A percentile compares a stretch with the other conserved stretches of the same genome.
Evolutionary conservation across 1,140 invertebrate genomes (phyloP).

Genomic region (Sogatella furcifera): DNA sequence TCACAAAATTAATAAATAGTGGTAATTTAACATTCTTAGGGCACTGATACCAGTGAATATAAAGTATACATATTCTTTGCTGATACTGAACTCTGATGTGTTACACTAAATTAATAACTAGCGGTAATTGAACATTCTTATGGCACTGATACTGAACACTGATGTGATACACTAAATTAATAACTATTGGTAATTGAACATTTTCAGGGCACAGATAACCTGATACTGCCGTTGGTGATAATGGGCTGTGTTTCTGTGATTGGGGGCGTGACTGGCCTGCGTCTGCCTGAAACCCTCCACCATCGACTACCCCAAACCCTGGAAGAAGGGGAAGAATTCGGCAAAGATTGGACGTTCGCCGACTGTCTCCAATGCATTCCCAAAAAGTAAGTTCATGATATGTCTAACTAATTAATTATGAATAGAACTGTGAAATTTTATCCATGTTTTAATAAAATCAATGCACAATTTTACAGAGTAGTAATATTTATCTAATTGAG

Average conservation of each 20-base stretch:
- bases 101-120: no score
- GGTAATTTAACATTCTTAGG: constrained; percentile 37
- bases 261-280: constrained; percentile 62
- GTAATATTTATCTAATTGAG: no score
- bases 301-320: constrained; percentile 67
- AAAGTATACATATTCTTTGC: no score
- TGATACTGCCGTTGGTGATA: constrained; percentile 68
- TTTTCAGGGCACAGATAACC: constrained; percentile 62
- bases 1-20: neutral
- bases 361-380: constrained; percentile 59
- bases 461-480: no score
- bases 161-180: neutral
- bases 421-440: no score
- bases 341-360: constrained; percentile 64
- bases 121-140: no score
- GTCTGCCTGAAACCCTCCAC: constrained; percentile 72
- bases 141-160: no score
- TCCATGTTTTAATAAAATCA: no score
- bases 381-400: constrained; percentile 36
- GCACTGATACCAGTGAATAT: constrained; percentile 69
- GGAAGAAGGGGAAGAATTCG: constrained; percentile 78
- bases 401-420: no score
- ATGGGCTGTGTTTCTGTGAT: constrained; percentile 67
- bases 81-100: no score
- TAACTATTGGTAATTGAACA: neutral